Percentiles rank a stretch among this genome's conserved stretches.
Evolutionary conservation across 2,113 vertebrate species (phyloP).

Genomic region (Ictalurus punctatus): DNA sequence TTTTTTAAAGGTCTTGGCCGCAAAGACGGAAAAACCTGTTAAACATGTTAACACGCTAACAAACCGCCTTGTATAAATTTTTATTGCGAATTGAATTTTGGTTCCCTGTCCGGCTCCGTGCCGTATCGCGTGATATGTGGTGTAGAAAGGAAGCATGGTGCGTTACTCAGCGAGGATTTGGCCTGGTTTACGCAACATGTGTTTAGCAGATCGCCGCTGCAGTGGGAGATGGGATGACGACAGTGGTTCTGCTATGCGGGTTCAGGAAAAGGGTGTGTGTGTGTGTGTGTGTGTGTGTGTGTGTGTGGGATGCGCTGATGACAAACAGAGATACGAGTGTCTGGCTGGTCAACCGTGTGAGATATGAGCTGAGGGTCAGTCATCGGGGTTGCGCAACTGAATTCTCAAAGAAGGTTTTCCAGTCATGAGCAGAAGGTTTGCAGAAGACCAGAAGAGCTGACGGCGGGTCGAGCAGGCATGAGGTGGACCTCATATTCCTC

Average conservation of each 20-base stretch:
- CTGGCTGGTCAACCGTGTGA: not conserved
- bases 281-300: constrained; percentile 22
- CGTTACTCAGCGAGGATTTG: constrained; percentile 14
- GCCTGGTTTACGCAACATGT: constrained; percentile 36
- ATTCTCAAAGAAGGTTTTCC: not conserved
- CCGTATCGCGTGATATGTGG: not conserved
- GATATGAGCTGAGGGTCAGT: not conserved
- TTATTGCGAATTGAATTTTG: not conserved
- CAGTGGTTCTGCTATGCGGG: constrained; percentile 32
- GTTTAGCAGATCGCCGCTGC: constrained; percentile 9
- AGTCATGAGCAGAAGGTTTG: not conserved
- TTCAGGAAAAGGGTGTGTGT: constrained; percentile 17
- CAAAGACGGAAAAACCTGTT: not conserved
- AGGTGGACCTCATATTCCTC: not conserved
- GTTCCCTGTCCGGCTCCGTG: not conserved
- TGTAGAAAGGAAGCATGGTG: not conserved
- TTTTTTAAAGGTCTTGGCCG: not conserved
- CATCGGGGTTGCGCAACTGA: not conserved
- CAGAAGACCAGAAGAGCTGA: not conserved
- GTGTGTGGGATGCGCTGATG: not conserved
- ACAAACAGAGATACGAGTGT: not conserved
- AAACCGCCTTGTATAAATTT: not conserved
- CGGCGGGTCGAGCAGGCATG: not conserved
- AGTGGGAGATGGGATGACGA: constrained; percentile 23
- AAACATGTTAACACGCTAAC: not conserved